phyloP scores from a whole-genome alignment of 2,113 vertebrate species.

The Seriola rivoliana region DNA sequence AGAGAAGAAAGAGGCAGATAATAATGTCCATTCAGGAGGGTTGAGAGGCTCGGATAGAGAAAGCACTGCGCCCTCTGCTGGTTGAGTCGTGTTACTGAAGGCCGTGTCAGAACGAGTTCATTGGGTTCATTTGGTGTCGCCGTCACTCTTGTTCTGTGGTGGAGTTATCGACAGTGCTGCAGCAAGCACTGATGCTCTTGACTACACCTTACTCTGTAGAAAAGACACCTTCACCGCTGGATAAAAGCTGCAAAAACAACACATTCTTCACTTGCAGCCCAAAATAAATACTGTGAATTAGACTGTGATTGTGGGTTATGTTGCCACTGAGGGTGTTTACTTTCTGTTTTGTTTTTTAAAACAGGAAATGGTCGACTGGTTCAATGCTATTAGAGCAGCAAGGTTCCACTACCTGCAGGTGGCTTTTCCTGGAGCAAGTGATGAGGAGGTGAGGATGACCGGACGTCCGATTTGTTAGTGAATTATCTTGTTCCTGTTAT shows the following conservation, averaged over 20 bases:
- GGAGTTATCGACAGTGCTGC: conserved; percentile 49
- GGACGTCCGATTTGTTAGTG: not conserved
- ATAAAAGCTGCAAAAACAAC: too few species aligned
- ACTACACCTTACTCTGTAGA: not conserved
- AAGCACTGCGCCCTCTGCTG: conserved; percentile 66
- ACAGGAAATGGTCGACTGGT: conserved; percentile 98
- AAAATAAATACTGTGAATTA: not conserved
- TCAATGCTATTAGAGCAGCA: conserved; percentile 94
- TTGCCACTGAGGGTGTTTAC: not conserved
- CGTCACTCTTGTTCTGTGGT: conserved; percentile 1
- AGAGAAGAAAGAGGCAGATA: not conserved
- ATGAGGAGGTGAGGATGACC: conserved; percentile 88
- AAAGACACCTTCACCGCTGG: not conserved
- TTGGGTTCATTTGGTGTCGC: conserved; percentile 46
- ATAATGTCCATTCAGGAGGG: not conserved
- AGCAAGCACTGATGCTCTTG: conserved; percentile 9
- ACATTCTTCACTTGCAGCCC: not conserved
- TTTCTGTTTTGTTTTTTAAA: not conserved
- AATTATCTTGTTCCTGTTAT: not conserved
- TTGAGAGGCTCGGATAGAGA: not conserved
- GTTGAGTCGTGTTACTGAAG: not conserved
- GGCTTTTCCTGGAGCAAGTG: conserved; percentile 93
- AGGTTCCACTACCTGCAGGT: conserved; percentile 97
- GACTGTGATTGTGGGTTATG: not conserved
- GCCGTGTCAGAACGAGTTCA: conserved; percentile 44